These are phyloP conservation scores for Drosophila multiciliata DNA, from an alignment of 2,888 invertebrate genomes.

Conservation along the genomic window DNA sequence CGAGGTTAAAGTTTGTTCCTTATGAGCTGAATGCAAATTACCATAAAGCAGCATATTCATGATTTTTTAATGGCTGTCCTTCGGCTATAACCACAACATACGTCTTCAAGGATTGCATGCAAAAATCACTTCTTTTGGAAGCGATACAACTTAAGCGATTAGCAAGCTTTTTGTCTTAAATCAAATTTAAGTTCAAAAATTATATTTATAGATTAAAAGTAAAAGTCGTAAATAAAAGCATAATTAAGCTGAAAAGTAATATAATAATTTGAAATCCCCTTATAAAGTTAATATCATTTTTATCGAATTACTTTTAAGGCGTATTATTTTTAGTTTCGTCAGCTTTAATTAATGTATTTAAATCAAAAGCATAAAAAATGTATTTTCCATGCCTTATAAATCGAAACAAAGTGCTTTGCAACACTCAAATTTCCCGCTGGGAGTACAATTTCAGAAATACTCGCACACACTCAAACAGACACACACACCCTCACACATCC, in stretches of 20 bases:
- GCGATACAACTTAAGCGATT: not conserved
- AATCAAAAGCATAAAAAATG: not conserved
- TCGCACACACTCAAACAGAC: constrained; percentile 21
- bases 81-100: not conserved
- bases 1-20: constrained; percentile 3
- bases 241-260: not conserved
- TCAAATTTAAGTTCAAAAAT: not conserved
- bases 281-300: not conserved
- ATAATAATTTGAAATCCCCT: not conserved
- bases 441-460: constrained; percentile 20
- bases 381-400: not conserved
- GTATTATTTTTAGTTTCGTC: not conserved
- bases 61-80: not conserved
- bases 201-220: not conserved
- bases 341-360: not conserved
- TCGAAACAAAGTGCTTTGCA: not conserved
- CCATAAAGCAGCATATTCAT: constrained; percentile 4
- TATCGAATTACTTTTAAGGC: not conserved
- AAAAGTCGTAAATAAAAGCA: too few relatives aligned
- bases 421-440: constrained; percentile 45
- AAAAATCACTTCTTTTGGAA: not conserved
- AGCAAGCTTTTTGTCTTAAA: not conserved
- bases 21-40: constrained; percentile 15
- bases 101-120: not conserved
- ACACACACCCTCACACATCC: constrained; percentile 21